These are phyloP conservation scores for Antechinus stuartii DNA, from an alignment of 2,113 vertebrate species.

Conservation along the genomic window DNA sequence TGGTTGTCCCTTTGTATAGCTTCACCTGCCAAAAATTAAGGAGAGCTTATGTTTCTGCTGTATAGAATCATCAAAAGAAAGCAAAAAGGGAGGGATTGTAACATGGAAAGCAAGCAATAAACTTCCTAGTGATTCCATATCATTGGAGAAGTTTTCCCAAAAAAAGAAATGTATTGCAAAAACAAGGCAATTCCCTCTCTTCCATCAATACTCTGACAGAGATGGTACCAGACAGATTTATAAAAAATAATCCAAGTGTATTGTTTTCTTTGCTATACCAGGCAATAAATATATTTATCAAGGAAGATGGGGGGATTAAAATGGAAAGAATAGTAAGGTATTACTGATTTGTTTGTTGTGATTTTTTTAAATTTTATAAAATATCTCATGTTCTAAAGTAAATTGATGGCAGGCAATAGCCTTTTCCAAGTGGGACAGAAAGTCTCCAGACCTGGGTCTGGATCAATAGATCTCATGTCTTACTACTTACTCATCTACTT, in stretches of 20 bases:
- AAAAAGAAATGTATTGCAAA: conserved; percentile 46
- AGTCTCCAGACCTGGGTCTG: neutral
- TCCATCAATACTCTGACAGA: conserved; percentile 45
- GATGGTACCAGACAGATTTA: conserved; percentile 61
- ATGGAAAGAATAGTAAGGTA: conserved; percentile 47
- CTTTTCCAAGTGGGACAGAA: neutral
- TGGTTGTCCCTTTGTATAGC: neutral
- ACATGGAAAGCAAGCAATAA: conserved; percentile 70
- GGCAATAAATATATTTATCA: conserved; percentile 60
- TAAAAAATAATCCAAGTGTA: conserved; percentile 64
- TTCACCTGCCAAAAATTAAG: conserved; percentile 29
- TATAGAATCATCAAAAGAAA: neutral
- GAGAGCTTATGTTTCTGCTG: conserved; percentile 38
- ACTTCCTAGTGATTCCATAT: conserved; percentile 28
- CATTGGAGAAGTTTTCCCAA: conserved; percentile 58
- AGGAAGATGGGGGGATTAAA: neutral
- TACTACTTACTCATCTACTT: neutral
- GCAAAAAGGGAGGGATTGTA: neutral
- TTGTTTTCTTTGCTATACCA: conserved; percentile 61
- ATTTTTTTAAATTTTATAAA: neutral
- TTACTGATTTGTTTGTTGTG: conserved; percentile 4
- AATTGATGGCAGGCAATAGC: neutral
- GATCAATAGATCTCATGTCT: neutral
- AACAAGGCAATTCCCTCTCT: conserved; percentile 35
- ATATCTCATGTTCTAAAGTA: neutral